phyloP scores from a whole-genome alignment of 2,797 vertebrate species.

The Melanotaenia boesemani region DNA sequence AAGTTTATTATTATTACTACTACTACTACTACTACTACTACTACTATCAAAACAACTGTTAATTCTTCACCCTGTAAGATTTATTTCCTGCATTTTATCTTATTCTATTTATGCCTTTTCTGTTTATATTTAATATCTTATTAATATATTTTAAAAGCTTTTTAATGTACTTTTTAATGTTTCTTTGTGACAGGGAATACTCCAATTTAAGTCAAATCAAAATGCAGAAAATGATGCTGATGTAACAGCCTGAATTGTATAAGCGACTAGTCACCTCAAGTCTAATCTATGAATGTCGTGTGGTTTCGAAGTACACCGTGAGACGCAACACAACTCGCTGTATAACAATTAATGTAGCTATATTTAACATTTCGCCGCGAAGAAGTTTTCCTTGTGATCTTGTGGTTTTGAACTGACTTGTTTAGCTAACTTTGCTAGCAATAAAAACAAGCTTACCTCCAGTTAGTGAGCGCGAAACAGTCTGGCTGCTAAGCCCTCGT shows the following conservation, averaged over 20 bases:
- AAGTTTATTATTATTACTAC: too few relatives aligned
- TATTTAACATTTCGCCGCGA: not conserved
- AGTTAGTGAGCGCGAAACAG: constrained; percentile 28
- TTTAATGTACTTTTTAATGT: too few relatives aligned
- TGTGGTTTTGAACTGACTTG: not conserved
- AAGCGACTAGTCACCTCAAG: not conserved
- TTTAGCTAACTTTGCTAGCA: constrained; percentile 27
- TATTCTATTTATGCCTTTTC: too few relatives aligned
- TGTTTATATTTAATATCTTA: too few relatives aligned
- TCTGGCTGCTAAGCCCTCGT: constrained; percentile 45
- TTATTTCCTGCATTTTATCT: too few relatives aligned
- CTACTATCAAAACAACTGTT: too few relatives aligned
- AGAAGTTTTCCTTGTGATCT: not conserved
- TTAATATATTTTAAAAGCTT: too few relatives aligned
- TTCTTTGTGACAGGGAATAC: too few relatives aligned
- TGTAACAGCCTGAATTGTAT: not conserved
- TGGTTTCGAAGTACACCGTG: not conserved
- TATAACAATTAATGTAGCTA: not conserved
- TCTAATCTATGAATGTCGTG: too few relatives aligned
- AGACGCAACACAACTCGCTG: not conserved
- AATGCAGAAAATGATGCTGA: not conserved
- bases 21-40: too few relatives aligned
- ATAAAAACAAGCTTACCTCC: constrained; percentile 60
- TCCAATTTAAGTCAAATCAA: too few relatives aligned
- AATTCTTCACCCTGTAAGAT: too few relatives aligned